Base-by-base conservation (phyloP, 2,113 vertebrate species). In the Hirundichthys speculiger region DNA sequence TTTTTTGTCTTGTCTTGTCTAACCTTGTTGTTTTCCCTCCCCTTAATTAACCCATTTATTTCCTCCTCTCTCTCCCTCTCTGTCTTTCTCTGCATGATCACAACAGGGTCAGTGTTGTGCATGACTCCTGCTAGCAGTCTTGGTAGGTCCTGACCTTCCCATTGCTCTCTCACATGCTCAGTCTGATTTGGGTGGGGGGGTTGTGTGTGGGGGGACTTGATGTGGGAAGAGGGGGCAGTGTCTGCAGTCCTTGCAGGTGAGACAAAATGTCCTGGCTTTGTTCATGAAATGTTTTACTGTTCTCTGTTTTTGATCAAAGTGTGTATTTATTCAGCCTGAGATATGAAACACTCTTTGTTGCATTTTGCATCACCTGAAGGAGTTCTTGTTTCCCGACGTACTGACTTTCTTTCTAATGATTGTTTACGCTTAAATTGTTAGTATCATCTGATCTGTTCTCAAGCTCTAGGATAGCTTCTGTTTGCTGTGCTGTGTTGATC, bases 111-210 rank as follows among this genome's bases (percentile, higher is more conserved):
- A 95, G 96, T 99, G 94, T 98, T 99, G 94, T 99, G 98, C 96
- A 99, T 99, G 97, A 96, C 96, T 93, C 97, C 98, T 92, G 95
- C 95, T 98, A 98, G 95, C 95, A 96, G 96, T 96, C 95, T 99
- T 95, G 98, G 97, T 99, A 99, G 95, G 98, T 99, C 94, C 86
- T 92, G 91, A 93, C 92, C 93, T 94, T 94, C 89, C 92, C 94
- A 92, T 69, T 93, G 92, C 90, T 75, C 69, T 65, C 91, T 56
- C 61, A 43, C 47, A 73, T 54, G 63, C 70, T 50, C n/a, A 72
- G 42, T 76, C 40, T 78, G 58, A 80, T 76, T 22, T 69, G 51
- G 27, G 24, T 64, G 40, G 27, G 11, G 30, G 30, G 41, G 42
- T 5, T 1, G 50, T 21, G 24, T 64, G 40, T 27, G 24, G 38